Evolutionary conservation across 2,113 vertebrate genomes (phyloP).

Genomic region (Progne subis): DNA sequence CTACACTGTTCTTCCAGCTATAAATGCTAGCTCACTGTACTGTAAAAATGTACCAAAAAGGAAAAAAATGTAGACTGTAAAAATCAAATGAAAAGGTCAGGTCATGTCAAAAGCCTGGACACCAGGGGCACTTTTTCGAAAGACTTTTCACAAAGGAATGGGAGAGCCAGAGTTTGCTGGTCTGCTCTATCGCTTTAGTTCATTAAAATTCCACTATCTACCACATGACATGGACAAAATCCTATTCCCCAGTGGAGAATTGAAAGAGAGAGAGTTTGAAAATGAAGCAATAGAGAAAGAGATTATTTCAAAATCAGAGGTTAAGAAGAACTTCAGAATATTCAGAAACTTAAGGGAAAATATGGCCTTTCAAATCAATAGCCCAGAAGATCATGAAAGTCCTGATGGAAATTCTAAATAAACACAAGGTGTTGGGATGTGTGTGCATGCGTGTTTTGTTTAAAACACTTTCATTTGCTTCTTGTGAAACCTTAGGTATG

Average conservation of each 20-base stretch:
- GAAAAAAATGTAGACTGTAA: not conserved
- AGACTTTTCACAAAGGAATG: not conserved
- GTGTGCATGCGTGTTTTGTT: not conserved
- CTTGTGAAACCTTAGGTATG: not conserved
- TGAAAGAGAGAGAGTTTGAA: not conserved
- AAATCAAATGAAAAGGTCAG: not conserved
- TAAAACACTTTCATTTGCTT: not conserved
- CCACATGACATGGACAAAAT: not conserved
- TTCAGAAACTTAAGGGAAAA: not conserved
- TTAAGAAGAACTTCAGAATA: not conserved
- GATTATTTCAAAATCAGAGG: not conserved
- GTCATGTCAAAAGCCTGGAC: not conserved
- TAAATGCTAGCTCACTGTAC: not conserved
- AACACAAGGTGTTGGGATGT: not conserved
- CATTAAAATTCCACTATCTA: constrained; percentile 6
- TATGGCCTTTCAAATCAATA: not conserved
- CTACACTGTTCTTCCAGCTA: not conserved
- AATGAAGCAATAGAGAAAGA: not conserved
- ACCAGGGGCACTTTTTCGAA: not conserved
- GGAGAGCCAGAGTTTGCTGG: not conserved
- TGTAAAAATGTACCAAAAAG: not conserved
- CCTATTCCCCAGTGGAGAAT: not conserved
- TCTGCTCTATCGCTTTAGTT: not conserved
- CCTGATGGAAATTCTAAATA: not conserved
- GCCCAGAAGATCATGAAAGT: not conserved